phyloP scores from a whole-genome alignment of 2,113 vertebrate genomes.

The Epinephelus fuscoguttatus region DNA sequence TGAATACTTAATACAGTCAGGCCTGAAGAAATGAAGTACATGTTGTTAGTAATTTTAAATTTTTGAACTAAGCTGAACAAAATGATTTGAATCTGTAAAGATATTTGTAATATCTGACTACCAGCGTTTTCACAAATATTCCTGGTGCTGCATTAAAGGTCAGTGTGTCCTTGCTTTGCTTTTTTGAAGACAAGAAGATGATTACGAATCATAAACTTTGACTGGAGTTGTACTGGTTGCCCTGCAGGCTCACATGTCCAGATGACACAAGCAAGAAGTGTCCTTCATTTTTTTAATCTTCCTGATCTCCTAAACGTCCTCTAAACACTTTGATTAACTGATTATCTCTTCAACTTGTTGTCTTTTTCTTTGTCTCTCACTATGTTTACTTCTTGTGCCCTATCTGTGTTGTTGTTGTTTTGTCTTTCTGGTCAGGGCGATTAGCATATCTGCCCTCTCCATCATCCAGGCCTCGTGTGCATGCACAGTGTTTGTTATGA shows the following conservation, averaged over 20 bases:
- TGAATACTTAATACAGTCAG: no score
- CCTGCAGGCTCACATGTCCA: background rate
- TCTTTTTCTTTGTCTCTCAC: constrained; percentile 2
- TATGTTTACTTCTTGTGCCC: constrained; percentile 7
- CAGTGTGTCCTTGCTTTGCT: background rate
- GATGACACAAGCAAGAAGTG: background rate
- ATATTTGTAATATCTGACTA: background rate
- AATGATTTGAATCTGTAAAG: background rate
- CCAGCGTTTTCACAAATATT: background rate
- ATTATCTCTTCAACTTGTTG: constrained; percentile 29
- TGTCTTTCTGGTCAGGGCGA: constrained; percentile 38
- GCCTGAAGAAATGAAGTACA: background rate
- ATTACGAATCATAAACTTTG: constrained; percentile 1
- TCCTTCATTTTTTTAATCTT: background rate
- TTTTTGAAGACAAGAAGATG: background rate
- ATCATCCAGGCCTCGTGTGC: constrained; percentile 31
- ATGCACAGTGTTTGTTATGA: constrained; percentile 12
- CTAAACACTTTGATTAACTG: constrained; percentile 26
- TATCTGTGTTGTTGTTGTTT: constrained; percentile 24
- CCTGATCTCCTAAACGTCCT: constrained; percentile 37
- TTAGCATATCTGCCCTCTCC: constrained; percentile 63
- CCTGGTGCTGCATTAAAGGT: background rate
- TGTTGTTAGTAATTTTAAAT: background rate
- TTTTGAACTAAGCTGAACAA: background rate
- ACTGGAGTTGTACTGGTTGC: background rate